Base-by-base conservation (phyloP, 2,888 invertebrate genomes). In the Euclidia mi region DNA sequence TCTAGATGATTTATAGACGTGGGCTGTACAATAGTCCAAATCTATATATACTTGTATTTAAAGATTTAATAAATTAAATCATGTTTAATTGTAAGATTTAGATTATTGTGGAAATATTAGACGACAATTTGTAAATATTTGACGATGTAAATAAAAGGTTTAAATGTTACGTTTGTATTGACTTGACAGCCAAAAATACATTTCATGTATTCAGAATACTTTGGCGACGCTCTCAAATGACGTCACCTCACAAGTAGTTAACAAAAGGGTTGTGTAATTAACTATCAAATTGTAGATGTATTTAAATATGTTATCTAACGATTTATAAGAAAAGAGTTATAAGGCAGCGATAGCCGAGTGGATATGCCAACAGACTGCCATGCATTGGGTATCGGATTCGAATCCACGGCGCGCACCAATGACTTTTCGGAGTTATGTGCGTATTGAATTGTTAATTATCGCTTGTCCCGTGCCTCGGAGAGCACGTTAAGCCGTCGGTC, bases 221-320 rank as follows among this genome's bases (percentile, higher is more conserved):
- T 64, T 66, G 69, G 76, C 74, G 77, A 73, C 72, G 56, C 56
- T 76, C 77, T 72, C 59, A 17, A 65, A 65, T 65, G 67, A 81
- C 71, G 83, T 82, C 78, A 76, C 81, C 71, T 81, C 81, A 81
- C 65, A 79, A 80, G 92, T 92, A 91, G 90, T 78, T 82, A 88
- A 87, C 72, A 84, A 90, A 91, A 91, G 85, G 93, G 93, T 93
- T 93, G 93, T 93, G 93, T 93, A 90, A 87, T 88, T 85, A 90
- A 90, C 84, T 92, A 93, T 92, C 90, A 92, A 78, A 85, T 74
- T 79, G 88, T 92, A 92, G 90, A 79, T 80, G 87, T 85, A 89
- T 85, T 83, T 84, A 84, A 87, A 78, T 85, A 88, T 88, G 88
- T 91, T 91, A 92, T 81, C 84, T 88, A 88, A 89, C 78, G 80